A percentile compares a stretch with the other conserved stretches of the same genome.
These are phyloP conservation scores for Eubucco bourcierii DNA, from an alignment of 2,113 vertebrate genomes.

Conservation along the genomic window DNA sequence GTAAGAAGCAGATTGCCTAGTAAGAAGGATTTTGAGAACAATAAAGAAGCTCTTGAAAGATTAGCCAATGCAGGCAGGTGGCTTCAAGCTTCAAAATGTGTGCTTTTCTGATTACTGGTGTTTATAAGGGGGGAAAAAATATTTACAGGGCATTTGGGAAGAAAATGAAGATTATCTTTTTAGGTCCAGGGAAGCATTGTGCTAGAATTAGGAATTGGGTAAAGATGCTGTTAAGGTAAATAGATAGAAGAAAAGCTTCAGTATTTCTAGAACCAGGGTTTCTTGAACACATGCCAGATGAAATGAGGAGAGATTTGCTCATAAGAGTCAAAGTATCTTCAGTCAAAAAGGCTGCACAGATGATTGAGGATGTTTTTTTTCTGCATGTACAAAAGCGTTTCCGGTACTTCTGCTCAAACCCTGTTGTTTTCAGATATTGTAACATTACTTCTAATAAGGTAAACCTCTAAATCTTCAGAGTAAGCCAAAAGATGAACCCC, in stretches of 20 bases:
- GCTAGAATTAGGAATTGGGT: neutral
- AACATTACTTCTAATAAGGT: neutral
- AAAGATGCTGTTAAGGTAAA: constrained; percentile 28
- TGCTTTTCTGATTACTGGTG: constrained; percentile 41
- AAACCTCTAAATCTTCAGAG: neutral
- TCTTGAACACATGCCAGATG: neutral
- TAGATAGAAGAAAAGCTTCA: neutral
- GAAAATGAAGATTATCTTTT: constrained; percentile 7
- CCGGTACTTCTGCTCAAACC: neutral
- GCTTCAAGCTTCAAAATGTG: constrained; percentile 14
- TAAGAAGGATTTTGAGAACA: neutral
- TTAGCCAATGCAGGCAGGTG: constrained; percentile 24
- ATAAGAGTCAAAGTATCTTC: neutral
- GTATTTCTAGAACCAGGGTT: neutral
- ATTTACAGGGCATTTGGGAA: neutral
- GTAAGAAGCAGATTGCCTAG: neutral
- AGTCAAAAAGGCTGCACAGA: neutral
- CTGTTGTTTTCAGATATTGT: neutral
- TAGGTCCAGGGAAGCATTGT: neutral
- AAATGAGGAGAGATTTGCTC: constrained; percentile 10
- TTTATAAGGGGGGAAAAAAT: neutral
- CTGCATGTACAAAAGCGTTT: neutral
- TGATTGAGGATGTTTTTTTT: neutral
- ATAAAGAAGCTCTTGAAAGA: neutral
- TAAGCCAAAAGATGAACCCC: neutral